Evolutionary conservation across 2,113 vertebrate genomes (phyloP).

Genomic region (Rynchops niger): DNA sequence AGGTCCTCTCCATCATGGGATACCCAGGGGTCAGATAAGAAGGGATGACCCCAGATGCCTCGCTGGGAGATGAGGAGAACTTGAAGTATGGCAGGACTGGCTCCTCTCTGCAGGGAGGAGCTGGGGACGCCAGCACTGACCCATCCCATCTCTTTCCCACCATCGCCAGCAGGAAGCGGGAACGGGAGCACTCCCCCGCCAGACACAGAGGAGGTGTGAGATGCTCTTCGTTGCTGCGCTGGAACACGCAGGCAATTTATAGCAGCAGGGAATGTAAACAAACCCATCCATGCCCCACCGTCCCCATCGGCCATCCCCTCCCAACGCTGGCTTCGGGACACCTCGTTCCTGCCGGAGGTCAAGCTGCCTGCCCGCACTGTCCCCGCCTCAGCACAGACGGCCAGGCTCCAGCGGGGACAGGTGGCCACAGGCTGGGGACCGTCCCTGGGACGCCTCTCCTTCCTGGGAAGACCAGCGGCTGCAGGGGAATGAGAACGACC

Average conservation of each 20-base stretch:
- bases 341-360: not conserved
- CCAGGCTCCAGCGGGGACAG: not conserved
- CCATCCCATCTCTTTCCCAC: not conserved
- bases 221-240: not conserved
- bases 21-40: not conserved
- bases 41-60: not conserved
- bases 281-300: not conserved
- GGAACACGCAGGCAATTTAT: conserved; percentile 28
- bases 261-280: conserved; percentile 63
- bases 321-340: not conserved
- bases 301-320: accelerated
- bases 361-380: not conserved
- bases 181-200: not conserved
- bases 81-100: not conserved
- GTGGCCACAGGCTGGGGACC: not conserved
- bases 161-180: not conserved
- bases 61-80: not conserved
- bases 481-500: not conserved
- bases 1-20: not conserved
- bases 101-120: not conserved
- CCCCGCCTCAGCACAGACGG: not conserved
- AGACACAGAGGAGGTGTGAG: not conserved
- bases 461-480: not conserved
- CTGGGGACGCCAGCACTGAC: accelerated
- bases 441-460: not conserved